Evolutionary conservation across 2,113 vertebrate species (phyloP).

Genomic region (Spea bombifrons): DNA sequence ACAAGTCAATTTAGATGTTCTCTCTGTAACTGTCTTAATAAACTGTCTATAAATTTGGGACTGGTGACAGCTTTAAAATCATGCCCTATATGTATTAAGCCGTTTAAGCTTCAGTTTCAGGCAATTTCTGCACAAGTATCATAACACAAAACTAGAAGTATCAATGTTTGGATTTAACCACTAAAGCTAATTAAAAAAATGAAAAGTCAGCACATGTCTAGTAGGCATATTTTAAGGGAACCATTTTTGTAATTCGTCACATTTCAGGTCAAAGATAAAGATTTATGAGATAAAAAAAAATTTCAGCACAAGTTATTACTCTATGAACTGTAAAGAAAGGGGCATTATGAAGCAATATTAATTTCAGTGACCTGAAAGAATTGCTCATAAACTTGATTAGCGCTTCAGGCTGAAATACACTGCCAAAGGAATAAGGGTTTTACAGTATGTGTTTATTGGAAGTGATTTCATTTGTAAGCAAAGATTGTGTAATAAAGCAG

Average conservation of each 20-base stretch:
- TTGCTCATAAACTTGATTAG: conserved; percentile 32
- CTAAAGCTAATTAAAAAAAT: background rate
- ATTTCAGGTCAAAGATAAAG: background rate
- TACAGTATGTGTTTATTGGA: conserved; percentile 14
- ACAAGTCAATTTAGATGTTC: too few species aligned
- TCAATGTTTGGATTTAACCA: background rate
- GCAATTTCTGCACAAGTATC: too few species aligned
- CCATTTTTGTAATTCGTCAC: background rate
- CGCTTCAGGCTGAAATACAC: conserved; percentile 16
- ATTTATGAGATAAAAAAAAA: background rate
- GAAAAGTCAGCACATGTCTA: background rate
- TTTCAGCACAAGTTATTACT: background rate
- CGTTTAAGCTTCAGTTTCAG: too few species aligned
- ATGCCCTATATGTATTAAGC: too few species aligned
- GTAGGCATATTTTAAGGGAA: background rate
- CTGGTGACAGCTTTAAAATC: too few species aligned
- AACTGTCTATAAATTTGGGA: too few species aligned
- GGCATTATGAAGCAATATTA: conserved; percentile 23
- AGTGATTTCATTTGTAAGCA: conserved; percentile 1
- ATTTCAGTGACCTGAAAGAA: conserved; percentile 34
- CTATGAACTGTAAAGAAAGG: background rate
- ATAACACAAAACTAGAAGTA: too few species aligned
- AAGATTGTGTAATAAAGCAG: conserved; percentile 4
- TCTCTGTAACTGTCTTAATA: too few species aligned
- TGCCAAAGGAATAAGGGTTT: conserved; percentile 21